These are phyloP conservation scores for Heliothis subflexa DNA, from an alignment of 1,140 invertebrate genomes.

Conservation along the genomic window DNA sequence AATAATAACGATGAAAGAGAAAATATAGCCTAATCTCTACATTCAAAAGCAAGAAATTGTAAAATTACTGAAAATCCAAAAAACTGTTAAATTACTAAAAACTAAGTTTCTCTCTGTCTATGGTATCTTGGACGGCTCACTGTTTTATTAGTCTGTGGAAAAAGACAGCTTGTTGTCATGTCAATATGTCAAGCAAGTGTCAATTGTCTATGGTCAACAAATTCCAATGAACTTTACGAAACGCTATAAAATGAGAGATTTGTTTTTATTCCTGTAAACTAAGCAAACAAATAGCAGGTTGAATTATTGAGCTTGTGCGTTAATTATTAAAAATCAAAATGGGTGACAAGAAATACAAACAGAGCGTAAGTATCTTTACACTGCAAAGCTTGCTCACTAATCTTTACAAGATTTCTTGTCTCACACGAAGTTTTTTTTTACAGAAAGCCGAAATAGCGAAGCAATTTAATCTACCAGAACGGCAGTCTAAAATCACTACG, in stretches of 20 bases:
- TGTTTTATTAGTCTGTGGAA: too few relatives aligned
- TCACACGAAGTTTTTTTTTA: constrained; percentile 52
- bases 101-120: too few relatives aligned
- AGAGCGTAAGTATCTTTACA: constrained; percentile 70
- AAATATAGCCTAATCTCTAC: too few relatives aligned
- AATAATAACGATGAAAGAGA: too few relatives aligned
- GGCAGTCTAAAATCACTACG: constrained; percentile 96
- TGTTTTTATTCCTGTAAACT: constrained; percentile 4
- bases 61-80: too few relatives aligned
- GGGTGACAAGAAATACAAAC: constrained; percentile 76
- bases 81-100: too few relatives aligned
- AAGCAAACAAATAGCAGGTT: background rate
- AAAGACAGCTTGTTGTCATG: too few relatives aligned
- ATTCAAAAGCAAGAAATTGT: too few relatives aligned
- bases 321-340: constrained; percentile 53
- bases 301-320: background rate
- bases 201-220: background rate
- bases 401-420: constrained; percentile 16
- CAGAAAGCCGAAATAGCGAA: constrained; percentile 96
- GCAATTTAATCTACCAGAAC: constrained; percentile 95
- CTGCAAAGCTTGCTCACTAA: background rate
- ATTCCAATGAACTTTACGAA: background rate
- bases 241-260: background rate
- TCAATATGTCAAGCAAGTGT: too few relatives aligned
- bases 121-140: too few relatives aligned